phyloP scores from a whole-genome alignment of 2,797 vertebrate genomes.

The Arrhamphus sclerolepis region DNA sequence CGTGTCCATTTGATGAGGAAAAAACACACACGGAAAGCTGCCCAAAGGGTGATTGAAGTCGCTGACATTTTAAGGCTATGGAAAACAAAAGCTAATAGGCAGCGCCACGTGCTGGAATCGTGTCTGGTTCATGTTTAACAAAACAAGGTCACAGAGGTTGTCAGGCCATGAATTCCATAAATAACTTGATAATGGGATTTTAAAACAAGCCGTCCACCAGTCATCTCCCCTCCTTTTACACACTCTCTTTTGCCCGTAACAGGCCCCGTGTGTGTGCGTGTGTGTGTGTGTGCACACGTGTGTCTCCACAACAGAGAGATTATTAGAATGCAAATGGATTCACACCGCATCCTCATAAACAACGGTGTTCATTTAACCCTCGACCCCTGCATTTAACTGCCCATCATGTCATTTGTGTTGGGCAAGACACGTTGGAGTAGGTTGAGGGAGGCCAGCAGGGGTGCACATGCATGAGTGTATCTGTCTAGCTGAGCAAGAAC shows the following conservation, averaged over 20 bases:
- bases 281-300: slow-evolving; percentile 69
- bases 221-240: slow-evolving; percentile 64
- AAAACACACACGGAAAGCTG: slow-evolving; percentile 80
- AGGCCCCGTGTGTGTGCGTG: slow-evolving; percentile 69
- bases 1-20: slow-evolving; percentile 66
- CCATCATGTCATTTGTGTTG: slow-evolving; percentile 97
- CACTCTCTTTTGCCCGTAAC: slow-evolving; percentile 59
- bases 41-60: slow-evolving; percentile 93
- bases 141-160: slow-evolving; percentile 97
- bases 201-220: slow-evolving; percentile 97
- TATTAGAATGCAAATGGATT: slow-evolving; percentile 99
- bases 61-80: slow-evolving; percentile 94
- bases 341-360: slow-evolving; percentile 98
- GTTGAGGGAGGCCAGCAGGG: slow-evolving; percentile 60
- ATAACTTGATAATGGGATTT: slow-evolving; percentile 99
- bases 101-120: slow-evolving; percentile 88
- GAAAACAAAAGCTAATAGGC: slow-evolving; percentile 96
- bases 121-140: slow-evolving; percentile 99
- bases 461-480: slow-evolving; percentile 24
- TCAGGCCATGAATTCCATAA: slow-evolving; percentile 96
- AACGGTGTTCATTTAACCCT: slow-evolving; percentile 99
- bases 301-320: slow-evolving; percentile 86
- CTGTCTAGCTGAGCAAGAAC: slow-evolving; percentile 20
- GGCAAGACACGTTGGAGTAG: slow-evolving; percentile 82
- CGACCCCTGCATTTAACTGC: slow-evolving; percentile 96